phyloP scores from a whole-genome alignment of 2,797 vertebrate species.

The Perodicticus potto region DNA sequence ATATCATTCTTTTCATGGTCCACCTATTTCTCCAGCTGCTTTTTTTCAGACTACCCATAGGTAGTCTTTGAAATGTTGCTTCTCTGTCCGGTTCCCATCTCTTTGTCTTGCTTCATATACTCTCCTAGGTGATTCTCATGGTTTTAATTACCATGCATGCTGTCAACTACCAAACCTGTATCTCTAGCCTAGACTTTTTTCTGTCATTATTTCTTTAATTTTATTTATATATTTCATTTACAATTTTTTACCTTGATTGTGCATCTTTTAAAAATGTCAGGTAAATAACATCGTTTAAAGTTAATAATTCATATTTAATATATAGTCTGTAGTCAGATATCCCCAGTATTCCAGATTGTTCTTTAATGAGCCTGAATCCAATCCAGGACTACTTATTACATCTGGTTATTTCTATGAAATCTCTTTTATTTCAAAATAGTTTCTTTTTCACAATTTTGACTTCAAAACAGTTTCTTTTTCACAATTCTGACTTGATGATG shows the following conservation, averaged over 20 bases:
- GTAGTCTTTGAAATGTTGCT: background rate
- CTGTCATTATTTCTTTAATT: background rate
- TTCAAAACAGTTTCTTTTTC: slow-evolving; percentile 43
- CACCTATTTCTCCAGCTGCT: background rate
- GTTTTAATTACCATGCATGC: slow-evolving; percentile 36
- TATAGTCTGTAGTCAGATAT: background rate
- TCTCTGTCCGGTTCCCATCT: background rate
- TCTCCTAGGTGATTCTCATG: slow-evolving; percentile 25
- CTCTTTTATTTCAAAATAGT: slow-evolving; percentile 39
- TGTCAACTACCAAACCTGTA: slow-evolving; percentile 6
- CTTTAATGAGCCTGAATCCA: slow-evolving; percentile 20
- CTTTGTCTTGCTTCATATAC: background rate
- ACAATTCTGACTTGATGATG: slow-evolving; percentile 45
- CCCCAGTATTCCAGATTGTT: background rate
- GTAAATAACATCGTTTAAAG: slow-evolving; percentile 22
- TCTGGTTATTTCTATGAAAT: slow-evolving; percentile 49
- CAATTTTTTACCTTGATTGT: background rate
- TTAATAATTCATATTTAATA: slow-evolving; percentile 39
- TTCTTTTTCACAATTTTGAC: slow-evolving; percentile 49
- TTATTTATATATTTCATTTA: background rate
- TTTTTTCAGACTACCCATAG: background rate
- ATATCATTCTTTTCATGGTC: background rate
- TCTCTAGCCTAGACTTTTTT: background rate
- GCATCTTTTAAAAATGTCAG: slow-evolving; percentile 12
- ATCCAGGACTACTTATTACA: background rate